Evolutionary conservation across 2,113 vertebrate species (phyloP).

Genomic region (Protobothrops flavoviridis): DNA sequence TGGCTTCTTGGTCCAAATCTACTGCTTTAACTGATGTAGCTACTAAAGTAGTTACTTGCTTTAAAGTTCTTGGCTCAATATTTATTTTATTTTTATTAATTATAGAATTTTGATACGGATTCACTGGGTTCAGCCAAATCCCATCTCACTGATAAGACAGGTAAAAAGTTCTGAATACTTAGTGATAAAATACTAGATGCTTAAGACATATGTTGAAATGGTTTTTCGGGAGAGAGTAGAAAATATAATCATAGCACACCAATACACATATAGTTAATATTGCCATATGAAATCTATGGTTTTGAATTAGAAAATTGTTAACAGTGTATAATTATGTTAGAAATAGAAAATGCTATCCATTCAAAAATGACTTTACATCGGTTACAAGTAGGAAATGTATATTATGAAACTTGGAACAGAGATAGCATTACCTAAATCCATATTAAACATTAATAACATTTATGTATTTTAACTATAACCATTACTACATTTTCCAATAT

Average conservation of each 20-base stretch:
- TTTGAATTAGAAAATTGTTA: background rate
- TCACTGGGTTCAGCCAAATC: slow-evolving; percentile 44
- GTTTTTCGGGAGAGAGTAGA: background rate
- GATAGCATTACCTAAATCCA: background rate
- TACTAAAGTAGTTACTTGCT: background rate
- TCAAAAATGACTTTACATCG: background rate
- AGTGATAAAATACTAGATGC: background rate
- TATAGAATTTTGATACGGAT: slow-evolving; percentile 42
- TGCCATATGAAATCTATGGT: background rate
- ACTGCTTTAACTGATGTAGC: background rate
- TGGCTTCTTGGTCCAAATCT: background rate
- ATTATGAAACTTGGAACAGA: background rate
- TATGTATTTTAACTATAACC: background rate
- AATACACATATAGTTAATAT: background rate
- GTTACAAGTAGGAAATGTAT: background rate
- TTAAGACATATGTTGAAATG: background rate
- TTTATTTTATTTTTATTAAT: slow-evolving; percentile 35
- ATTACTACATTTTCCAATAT: background rate
- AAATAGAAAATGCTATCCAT: background rate
- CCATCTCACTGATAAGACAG: slow-evolving; percentile 46
- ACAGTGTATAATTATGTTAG: background rate
- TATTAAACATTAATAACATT: background rate
- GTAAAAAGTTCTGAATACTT: slow-evolving; percentile 30
- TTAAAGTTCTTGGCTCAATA: background rate
- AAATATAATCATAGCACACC: background rate